Conservation (phyloP, 2,113 vertebrate species). For the Dendrocopos noguchii region DNA sequence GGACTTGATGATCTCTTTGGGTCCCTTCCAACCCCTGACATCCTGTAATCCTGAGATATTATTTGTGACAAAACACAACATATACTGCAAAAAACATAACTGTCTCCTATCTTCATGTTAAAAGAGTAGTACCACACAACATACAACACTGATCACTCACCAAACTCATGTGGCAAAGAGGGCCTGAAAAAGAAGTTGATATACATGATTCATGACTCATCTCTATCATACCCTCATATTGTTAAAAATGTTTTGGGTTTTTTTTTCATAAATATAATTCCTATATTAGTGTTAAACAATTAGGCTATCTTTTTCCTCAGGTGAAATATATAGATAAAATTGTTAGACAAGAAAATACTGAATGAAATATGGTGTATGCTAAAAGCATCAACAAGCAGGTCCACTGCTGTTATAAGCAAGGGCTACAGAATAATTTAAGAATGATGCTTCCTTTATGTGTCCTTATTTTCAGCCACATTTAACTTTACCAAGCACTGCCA, state of each 20-base stretch:
- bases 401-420: not conserved
- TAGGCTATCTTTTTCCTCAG: not conserved
- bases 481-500: not conserved
- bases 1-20: too few species aligned
- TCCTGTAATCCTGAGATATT: too few species aligned
- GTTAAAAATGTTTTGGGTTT: not conserved
- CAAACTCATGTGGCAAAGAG: not conserved
- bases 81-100: not conserved
- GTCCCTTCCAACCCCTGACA: too few species aligned
- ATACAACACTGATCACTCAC: not conserved
- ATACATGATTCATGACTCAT: not conserved
- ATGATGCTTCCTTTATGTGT: fast-evolving
- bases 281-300: not conserved
- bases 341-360: not conserved
- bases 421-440: not conserved
- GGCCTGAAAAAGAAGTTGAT: not conserved
- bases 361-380: not conserved
- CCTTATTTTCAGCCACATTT: not conserved
- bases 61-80: not conserved
- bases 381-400: not conserved
- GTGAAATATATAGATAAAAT: not conserved
- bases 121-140: not conserved
- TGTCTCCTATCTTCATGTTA: not conserved
- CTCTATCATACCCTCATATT: not conserved
- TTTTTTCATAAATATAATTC: not conserved